phyloP scores from a whole-genome alignment of 2,888 invertebrate genomes.

The Adelphocoris suturalis region DNA sequence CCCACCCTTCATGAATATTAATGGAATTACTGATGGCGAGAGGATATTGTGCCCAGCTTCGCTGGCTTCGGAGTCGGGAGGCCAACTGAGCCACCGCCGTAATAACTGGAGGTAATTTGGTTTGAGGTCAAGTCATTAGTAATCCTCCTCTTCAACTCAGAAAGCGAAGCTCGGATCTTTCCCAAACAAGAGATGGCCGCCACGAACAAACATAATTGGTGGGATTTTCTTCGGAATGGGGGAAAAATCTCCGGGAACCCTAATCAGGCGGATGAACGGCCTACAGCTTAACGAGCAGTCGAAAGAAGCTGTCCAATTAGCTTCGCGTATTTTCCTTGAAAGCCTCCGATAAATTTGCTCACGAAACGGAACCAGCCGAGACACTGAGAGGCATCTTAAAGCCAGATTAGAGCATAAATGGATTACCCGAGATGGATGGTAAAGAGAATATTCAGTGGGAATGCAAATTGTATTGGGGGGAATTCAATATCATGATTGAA shows the following conservation, averaged over 20 bases:
- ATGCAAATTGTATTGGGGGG: neutral
- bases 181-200: neutral
- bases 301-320: constrained; percentile 10
- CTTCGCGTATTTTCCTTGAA: neutral
- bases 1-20: constrained; percentile 33
- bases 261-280: neutral
- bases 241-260: neutral
- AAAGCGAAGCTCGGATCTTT: neutral
- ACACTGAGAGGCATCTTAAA: neutral
- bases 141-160: neutral
- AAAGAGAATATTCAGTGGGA: neutral
- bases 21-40: constrained; percentile 43
- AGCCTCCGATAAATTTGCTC: neutral
- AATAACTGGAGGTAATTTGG: constrained; percentile 51
- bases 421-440: neutral
- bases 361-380: neutral
- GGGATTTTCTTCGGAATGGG: constrained; percentile 13
- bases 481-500: constrained; percentile 1
- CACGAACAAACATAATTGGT: neutral
- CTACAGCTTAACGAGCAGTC: neutral
- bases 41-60: constrained; percentile 5
- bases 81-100: constrained; percentile 29
- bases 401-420: neutral
- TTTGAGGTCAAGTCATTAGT: constrained; percentile 35
- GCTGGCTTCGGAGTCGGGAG: neutral